Evolutionary conservation across 2,113 vertebrate genomes (phyloP), one percentile per base, ranked within the genome.

Genomic region (Catharus bicknelli): DNA sequence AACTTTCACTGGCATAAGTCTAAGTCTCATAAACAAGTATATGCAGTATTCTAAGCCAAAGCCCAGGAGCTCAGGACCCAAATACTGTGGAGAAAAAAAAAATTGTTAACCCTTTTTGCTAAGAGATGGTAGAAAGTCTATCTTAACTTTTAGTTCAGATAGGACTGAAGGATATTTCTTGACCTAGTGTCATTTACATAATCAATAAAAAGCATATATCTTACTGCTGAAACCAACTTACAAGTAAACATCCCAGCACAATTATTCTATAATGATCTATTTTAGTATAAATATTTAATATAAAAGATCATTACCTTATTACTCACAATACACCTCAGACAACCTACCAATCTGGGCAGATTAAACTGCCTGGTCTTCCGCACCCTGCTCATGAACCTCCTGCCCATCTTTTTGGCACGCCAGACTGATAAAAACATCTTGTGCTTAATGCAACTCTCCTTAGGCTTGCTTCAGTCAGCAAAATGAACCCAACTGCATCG

Each of bases 391-490:
- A 98, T 97, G 88, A 98, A 97, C 88, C 98, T 98, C 73, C 98
- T 96, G 84, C 98, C 98, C 98, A 98, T 97, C 97, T 97, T 98
- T 90, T 97, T 98, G 86, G 98, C 98, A 83, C 87, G 97, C 97
- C 98, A 99, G 93, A 98, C 97, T 11, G 97, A 98, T 74, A 97
- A 96, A 89, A 99, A 97, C 98, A 98, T 99, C 91, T 27, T 68
- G 29, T 50, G 76, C 87, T 94, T 62, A 69, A 51, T 11, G 23
- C 20, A 76, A 86, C 76, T 83, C 78, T 64, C 67, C 63, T 88
- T 40, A 53, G 62, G 34, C 50, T 87, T 86, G 72, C 92, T 95
- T 91, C 95, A 80, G 53, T 51, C 54, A 53, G 25, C 84, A 72
- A 43, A 94, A 63, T 16, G 62, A 95, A 67, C 57, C 36, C 51